Base-by-base conservation (phyloP, 2,888 invertebrate genomes). In the Leptothorax acervorum region DNA sequence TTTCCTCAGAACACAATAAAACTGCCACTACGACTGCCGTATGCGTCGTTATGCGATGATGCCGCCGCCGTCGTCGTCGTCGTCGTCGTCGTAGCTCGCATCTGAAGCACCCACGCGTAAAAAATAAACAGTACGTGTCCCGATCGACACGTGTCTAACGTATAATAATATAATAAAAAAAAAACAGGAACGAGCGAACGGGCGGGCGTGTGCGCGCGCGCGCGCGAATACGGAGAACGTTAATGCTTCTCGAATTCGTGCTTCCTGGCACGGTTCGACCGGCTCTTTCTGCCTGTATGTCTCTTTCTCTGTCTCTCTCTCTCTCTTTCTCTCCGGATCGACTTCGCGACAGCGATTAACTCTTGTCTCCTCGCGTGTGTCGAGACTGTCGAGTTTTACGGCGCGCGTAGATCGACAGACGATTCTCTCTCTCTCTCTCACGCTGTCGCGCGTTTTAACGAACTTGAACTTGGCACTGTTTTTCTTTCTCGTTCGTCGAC, bases 11-110 rank as follows among this genome's bases (percentile, higher is more conserved):
- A 90, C 89, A 92, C 91, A 92, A 91, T 90, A 90, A 85, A 93
- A 92, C 93, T 91, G 88, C 90, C 92, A 92, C 93, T 90, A 82
- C 85, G 88, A 87, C 81, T 45, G 76, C 81, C 57, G 76, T 78
- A 45, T 31, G 45, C 68, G 70, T 51, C 65, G 76, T 55, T 78
- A n/a, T 53, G 35, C 51, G 23, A 23, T 23, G 55, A 39, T 51
- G n/a, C n/a, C 70, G 42, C 79, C 85, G n/a, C 39, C 51, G 74
- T 11, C 35, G 35, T 0, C 35, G 35, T 11, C 35, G 35, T 0
- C 35, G 35, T 5, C 6, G 9, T 18, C 18, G 57, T 23, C 55
- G 65, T 73, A 66, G 73, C 51, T 84, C 63, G 81, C 84, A 81
- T 81, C 45, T 53, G 71, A 63, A 73, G 84, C 84, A 84, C 84